Conservation (phyloP, 2,113 vertebrate species). For the Pseudorhombus dupliciocellatus region DNA sequence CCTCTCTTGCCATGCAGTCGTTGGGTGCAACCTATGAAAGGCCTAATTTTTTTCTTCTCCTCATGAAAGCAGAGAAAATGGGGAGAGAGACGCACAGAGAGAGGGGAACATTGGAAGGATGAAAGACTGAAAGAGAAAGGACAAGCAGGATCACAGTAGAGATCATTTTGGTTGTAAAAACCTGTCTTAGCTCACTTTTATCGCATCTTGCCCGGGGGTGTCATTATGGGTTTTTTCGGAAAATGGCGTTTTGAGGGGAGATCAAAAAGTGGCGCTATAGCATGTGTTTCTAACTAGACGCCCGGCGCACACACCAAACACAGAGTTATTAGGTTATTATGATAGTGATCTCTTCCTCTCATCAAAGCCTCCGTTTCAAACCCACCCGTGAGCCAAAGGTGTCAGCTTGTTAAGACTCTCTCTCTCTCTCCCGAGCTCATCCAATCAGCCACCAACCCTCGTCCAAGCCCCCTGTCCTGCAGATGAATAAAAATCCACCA, state of each 20-base stretch:
- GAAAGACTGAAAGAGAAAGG: slow-evolving; percentile 37
- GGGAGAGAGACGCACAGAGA: slow-evolving; percentile 7
- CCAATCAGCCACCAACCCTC: slow-evolving; percentile 57
- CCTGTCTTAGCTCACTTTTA: slow-evolving; percentile 47
- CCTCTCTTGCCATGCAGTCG: slow-evolving; percentile 9
- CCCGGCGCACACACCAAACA: slow-evolving; percentile 9
- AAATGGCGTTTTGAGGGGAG: slow-evolving; percentile 48
- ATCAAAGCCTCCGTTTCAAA: slow-evolving; percentile 64
- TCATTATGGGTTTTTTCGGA: slow-evolving; percentile 41
- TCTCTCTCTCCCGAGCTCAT: slow-evolving; percentile 47
- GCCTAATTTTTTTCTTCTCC: slow-evolving; percentile 21
- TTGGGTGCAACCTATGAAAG: slow-evolving; percentile 24
- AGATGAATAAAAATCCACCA: slow-evolving; percentile 52
- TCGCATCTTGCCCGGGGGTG: slow-evolving; percentile 49
- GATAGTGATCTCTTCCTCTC: slow-evolving; percentile 54
- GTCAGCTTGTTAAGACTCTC: slow-evolving; percentile 72
- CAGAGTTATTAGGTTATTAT: slow-evolving; percentile 58
- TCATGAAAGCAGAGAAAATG: slow-evolving; percentile 36
- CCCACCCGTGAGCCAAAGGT: slow-evolving; percentile 69
- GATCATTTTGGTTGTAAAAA: slow-evolving; percentile 38
- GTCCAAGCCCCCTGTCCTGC: slow-evolving; percentile 52
- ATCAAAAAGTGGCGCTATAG: slow-evolving; percentile 54
- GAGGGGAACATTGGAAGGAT: slow-evolving; percentile 4
- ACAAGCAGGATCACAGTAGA: slow-evolving; percentile 36
- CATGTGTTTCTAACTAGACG: slow-evolving; percentile 60